Conservation (phyloP, 2,888 invertebrate species). For the Rhabditoides inermis region DNA sequence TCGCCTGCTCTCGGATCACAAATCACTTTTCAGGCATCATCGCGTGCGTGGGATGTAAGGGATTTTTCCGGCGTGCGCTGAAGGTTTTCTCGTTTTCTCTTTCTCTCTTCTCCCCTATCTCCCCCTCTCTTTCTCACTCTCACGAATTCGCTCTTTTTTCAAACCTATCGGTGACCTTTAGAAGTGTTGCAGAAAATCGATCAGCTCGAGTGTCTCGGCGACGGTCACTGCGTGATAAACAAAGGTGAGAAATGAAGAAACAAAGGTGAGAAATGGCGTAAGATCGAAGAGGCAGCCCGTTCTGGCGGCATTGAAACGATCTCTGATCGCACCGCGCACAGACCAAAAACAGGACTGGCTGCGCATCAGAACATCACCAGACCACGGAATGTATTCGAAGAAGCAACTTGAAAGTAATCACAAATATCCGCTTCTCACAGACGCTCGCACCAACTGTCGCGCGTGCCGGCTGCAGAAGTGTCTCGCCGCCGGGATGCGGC, state of each 20-base stretch:
- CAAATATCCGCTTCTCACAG: no score
- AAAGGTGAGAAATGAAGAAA: no score
- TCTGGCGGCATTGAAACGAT: not conserved
- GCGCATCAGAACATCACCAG: not conserved
- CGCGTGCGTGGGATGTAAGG: conserved; percentile 39
- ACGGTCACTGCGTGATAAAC: conserved; percentile 30
- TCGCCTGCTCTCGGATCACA: no score
- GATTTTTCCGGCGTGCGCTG: conserved; percentile 47
- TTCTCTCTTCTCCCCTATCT: not conserved
- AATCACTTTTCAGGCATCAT: no score
- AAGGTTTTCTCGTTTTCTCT: conserved; percentile 10
- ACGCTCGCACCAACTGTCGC: conserved; percentile 38
- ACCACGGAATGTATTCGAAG: not conserved
- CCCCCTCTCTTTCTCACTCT: no score
- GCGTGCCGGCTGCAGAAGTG: conserved; percentile 45
- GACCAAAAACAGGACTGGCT: conserved; percentile 2
- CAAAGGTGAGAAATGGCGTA: no score
- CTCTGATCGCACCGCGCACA: conserved; percentile 13
- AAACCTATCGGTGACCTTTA: not conserved
- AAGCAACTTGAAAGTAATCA: no score
- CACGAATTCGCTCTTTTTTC: no score
- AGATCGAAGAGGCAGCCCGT: not conserved
- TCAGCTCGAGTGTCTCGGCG: conserved; percentile 40
- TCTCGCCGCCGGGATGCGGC: conserved; percentile 44
- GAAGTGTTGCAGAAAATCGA: conserved; percentile 25